Percentiles rank a stretch among this genome's conserved stretches.
Conservation (phyloP, 2,797 vertebrate genomes). For the Myripristis murdjan region DNA sequence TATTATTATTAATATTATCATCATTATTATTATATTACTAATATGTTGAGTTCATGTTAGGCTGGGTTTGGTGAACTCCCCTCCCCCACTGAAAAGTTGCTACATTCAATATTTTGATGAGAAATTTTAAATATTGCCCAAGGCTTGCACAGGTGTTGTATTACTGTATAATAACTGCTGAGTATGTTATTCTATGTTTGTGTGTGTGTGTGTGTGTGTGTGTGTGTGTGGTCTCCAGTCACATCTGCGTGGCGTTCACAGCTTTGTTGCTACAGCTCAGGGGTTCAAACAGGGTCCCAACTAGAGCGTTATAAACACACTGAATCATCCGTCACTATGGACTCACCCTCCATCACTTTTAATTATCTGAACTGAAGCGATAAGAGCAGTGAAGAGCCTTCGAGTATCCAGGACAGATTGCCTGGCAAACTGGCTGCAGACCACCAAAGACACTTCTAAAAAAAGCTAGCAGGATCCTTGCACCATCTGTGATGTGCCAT, state of each 20-base stretch:
- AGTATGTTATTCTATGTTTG: constrained; percentile 49
- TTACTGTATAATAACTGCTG: constrained; percentile 41
- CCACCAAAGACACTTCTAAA: constrained; percentile 14
- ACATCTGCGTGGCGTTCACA: constrained; percentile 54
- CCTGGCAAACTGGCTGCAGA: constrained; percentile 25
- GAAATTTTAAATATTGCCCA: too few relatives aligned
- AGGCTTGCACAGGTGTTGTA: not conserved
- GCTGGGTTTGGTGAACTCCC: too few relatives aligned
- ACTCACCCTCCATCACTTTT: constrained; percentile 36
- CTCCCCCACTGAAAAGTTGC: too few relatives aligned
- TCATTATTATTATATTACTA: too few relatives aligned
- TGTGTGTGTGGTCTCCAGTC: constrained; percentile 13
- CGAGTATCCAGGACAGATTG: constrained; percentile 10
- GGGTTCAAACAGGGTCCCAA: constrained; percentile 40
- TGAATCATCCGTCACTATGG: constrained; percentile 26
- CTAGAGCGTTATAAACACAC: constrained; percentile 46
- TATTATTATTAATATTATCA: too few relatives aligned
- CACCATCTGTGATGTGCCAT: constrained; percentile 9
- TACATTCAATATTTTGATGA: too few relatives aligned
- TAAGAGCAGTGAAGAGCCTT: not conserved
- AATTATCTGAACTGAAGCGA: constrained; percentile 39
- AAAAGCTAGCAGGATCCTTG: constrained; percentile 7
- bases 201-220: constrained; percentile 16
- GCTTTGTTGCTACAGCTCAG: constrained; percentile 32
- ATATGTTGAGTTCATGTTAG: too few relatives aligned